Conservation (phyloP, 1,140 invertebrate species). For the Teleogryllus occipitalis region DNA sequence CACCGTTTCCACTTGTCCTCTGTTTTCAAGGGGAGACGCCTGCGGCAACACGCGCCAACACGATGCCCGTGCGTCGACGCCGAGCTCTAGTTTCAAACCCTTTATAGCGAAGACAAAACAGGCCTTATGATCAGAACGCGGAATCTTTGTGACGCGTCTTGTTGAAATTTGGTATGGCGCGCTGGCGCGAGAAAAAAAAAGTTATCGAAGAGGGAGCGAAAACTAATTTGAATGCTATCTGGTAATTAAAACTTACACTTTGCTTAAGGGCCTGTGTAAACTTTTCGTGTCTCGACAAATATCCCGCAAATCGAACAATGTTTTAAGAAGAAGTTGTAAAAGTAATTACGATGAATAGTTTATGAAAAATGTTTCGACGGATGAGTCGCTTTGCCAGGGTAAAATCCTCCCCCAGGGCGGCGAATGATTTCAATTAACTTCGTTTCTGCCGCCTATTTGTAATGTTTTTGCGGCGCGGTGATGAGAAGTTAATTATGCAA, state of each 20-base stretch:
- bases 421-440: neutral
- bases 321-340: neutral
- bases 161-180: neutral
- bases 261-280: neutral
- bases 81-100: too few relatives aligned
- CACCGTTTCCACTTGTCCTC: too few relatives aligned
- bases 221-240: neutral
- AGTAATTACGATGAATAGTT: neutral
- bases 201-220: neutral
- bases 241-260: neutral
- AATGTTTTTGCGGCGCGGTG: neutral
- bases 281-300: neutral
- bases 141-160: neutral
- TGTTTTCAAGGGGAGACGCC: too few relatives aligned
- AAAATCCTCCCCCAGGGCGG: neutral
- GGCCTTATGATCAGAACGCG: neutral
- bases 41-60: too few relatives aligned
- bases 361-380: neutral
- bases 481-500: constrained; percentile 1
- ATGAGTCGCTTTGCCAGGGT: neutral
- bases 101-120: too few relatives aligned
- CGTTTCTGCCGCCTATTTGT: neutral
- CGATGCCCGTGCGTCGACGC: too few relatives aligned
- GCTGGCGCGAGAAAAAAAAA: neutral
- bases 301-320: neutral